Percentiles rank a stretch among this genome's conserved stretches.
Conservation (phyloP, 2,797 vertebrate genomes). For the Cephalopachus bancanus region DNA sequence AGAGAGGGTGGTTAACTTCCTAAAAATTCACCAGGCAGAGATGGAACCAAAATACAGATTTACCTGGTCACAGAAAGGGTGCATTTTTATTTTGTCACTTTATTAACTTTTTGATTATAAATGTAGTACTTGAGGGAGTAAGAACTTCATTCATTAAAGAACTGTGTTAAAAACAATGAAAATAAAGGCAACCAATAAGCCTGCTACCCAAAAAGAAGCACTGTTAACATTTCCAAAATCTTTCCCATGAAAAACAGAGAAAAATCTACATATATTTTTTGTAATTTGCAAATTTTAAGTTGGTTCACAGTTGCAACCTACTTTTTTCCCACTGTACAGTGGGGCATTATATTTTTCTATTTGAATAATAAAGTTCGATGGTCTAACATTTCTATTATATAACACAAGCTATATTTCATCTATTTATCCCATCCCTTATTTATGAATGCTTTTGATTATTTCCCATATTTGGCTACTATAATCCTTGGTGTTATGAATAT, state of each 20-base stretch:
- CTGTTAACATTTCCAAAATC: background rate
- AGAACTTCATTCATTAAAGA: background rate
- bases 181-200: background rate
- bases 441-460: background rate
- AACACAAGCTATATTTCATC: background rate
- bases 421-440: background rate
- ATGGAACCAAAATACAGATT: background rate
- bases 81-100: background rate
- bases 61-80: background rate
- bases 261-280: background rate
- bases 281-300: conserved; percentile 9
- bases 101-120: conserved; percentile 37
- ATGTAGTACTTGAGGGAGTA: background rate
- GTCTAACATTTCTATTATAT: background rate
- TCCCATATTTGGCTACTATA: background rate
- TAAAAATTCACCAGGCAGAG: background rate
- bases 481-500: background rate
- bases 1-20: background rate
- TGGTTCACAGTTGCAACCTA: background rate
- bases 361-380: background rate
- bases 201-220: background rate
- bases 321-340: background rate
- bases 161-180: conserved; percentile 6
- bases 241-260: background rate
- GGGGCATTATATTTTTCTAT: background rate